Evolutionary conservation across 2,113 vertebrate genomes (phyloP).

Genomic region (Peucedramus taeniatus): DNA sequence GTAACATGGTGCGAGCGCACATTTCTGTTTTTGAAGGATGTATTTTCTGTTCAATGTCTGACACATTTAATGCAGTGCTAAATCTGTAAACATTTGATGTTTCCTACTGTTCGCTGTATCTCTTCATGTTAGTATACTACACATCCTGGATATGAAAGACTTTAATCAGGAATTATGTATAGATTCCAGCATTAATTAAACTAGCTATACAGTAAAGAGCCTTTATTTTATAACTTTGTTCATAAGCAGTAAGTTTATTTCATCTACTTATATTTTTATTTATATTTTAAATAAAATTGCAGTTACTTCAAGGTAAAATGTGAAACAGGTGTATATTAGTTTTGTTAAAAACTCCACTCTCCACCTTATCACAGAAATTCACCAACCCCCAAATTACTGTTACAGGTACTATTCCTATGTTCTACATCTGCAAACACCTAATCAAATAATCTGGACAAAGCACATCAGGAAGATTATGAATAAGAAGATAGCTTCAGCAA

Average conservation of each 20-base stretch:
- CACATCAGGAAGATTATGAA: neutral
- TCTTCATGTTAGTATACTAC: neutral
- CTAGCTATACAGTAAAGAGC: neutral
- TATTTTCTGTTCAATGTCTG: neutral
- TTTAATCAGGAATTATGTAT: neutral
- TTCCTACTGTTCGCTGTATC: neutral
- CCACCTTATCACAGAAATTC: neutral
- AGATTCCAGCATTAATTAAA: neutral
- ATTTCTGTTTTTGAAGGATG: neutral
- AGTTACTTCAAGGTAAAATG: neutral
- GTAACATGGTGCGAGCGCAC: neutral
- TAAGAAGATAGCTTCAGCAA: neutral
- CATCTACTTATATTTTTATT: neutral
- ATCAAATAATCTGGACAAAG: neutral
- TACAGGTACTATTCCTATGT: neutral
- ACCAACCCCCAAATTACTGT: neutral
- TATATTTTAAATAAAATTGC: neutral
- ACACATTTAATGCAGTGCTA: neutral
- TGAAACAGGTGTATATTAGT: neutral
- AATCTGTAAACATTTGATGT: neutral
- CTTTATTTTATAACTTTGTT: neutral
- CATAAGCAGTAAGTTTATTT: neutral
- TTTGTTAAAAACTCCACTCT: neutral
- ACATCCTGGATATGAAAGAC: neutral
- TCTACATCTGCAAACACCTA: neutral